Conservation (phyloP, 2,113 vertebrate genomes). For the Psittacus erithacus region DNA sequence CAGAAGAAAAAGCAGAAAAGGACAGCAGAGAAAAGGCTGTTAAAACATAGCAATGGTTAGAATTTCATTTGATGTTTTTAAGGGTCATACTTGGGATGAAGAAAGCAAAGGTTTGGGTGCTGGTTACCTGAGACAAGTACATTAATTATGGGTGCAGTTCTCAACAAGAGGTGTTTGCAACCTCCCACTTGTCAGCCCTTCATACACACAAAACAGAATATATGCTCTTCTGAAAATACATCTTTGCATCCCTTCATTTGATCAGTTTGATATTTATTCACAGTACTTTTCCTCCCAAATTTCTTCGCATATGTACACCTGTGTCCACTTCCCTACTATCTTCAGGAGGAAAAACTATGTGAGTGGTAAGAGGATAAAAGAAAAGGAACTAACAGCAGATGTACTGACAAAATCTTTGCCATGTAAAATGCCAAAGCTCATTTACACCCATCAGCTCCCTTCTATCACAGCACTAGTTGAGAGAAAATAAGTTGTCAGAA, state of each 20-base stretch:
- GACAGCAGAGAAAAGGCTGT: background rate
- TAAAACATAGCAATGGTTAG: background rate
- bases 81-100: background rate
- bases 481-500: background rate
- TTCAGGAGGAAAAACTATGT: background rate
- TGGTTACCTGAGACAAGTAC: background rate
- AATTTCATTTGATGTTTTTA: background rate
- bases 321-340: background rate
- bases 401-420: background rate
- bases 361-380: background rate
- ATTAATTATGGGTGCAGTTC: background rate
- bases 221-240: background rate
- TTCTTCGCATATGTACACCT: background rate
- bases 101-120: background rate
- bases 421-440: background rate
- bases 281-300: background rate
- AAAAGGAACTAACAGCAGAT: background rate
- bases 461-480: background rate
- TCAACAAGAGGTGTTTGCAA: background rate
- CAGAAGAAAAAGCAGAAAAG: background rate
- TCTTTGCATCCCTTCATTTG: fast-evolving
- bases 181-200: background rate
- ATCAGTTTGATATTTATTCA: background rate
- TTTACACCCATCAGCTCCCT: background rate
- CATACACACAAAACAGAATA: background rate